These are phyloP conservation scores for Littorina saxatilis DNA, from an alignment of 1,140 invertebrate genomes.

Conservation along the genomic window DNA sequence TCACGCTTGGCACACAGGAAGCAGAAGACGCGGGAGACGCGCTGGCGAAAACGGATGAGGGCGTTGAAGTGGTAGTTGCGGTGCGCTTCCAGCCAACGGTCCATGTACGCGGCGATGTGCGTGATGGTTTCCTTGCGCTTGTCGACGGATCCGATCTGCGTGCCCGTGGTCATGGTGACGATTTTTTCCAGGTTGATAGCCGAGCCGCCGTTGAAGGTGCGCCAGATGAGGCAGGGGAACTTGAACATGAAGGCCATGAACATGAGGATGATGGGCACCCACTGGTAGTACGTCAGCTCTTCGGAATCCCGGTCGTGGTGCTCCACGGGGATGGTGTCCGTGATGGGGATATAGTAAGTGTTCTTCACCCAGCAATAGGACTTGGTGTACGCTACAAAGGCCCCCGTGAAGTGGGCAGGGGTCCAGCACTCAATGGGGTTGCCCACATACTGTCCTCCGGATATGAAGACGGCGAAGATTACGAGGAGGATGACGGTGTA, in stretches of 20 bases:
- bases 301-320: constrained; percentile 58
- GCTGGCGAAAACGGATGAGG: constrained; percentile 63
- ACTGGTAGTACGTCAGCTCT: constrained; percentile 74
- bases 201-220: constrained; percentile 64
- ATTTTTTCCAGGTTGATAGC: constrained; percentile 69
- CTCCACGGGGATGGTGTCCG: constrained; percentile 66
- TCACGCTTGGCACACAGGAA: constrained; percentile 76
- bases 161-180: constrained; percentile 63
- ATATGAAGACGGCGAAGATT: constrained; percentile 69
- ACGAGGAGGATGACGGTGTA: constrained; percentile 69
- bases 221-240: constrained; percentile 70
- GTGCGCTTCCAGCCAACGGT: constrained; percentile 69
- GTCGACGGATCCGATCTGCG: constrained; percentile 61
- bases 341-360: constrained; percentile 76
- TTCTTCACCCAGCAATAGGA: constrained; percentile 76
- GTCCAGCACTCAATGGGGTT: constrained; percentile 76
- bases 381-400: constrained; percentile 74
- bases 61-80: constrained; percentile 67
- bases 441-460: constrained; percentile 87
- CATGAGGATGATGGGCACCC: constrained; percentile 73
- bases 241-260: constrained; percentile 73
- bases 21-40: constrained; percentile 63
- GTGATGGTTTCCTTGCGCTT: constrained; percentile 65
- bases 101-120: constrained; percentile 66
- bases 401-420: constrained; percentile 75